These are phyloP conservation scores for Parotia lawesii DNA, from an alignment of 2,113 vertebrate genomes.

Conservation along the genomic window DNA sequence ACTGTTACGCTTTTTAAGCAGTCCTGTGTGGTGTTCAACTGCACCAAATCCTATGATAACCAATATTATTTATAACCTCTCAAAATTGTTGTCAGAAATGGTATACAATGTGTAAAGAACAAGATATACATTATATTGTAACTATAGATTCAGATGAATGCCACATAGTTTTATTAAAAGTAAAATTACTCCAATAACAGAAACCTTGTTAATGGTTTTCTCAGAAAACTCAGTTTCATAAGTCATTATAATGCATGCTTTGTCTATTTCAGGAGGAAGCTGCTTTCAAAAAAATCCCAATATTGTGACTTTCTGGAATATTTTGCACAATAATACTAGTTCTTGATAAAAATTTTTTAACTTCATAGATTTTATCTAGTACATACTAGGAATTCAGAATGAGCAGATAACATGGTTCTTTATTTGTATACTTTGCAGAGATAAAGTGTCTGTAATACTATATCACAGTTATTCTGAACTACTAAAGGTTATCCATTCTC, in stretches of 20 bases:
- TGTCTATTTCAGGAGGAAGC: neutral
- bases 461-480: neutral
- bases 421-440: neutral
- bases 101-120: neutral
- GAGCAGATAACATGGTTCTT: neutral
- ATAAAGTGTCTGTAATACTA: neutral
- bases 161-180: neutral
- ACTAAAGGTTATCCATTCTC: neutral
- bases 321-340: neutral
- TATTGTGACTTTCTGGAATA: neutral
- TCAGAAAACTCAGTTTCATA: neutral
- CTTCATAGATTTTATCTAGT: neutral
- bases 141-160: neutral
- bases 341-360: neutral
- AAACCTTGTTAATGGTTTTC: neutral
- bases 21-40: neutral
- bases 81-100: neutral
- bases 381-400: neutral
- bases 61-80: neutral
- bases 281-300: neutral
- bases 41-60: neutral
- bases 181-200: neutral
- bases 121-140: neutral
- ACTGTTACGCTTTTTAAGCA: neutral
- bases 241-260: neutral